phyloP scores from a whole-genome alignment of 35 echinoderm and acorn worm species.

The Diadema setosum region DNA sequence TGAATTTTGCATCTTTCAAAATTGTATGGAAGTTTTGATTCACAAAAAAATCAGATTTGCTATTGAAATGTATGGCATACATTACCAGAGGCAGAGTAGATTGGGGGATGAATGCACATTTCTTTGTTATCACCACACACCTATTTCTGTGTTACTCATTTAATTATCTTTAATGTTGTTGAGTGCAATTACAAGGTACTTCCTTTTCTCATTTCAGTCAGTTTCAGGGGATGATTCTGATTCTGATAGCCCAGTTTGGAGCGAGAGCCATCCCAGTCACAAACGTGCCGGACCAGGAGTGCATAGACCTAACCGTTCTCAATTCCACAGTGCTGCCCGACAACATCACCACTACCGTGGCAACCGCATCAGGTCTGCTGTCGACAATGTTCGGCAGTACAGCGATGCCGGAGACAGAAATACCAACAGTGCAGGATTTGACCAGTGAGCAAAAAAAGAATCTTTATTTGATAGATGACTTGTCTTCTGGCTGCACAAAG shows the following conservation, averaged over 20 bases:
- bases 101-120: no score
- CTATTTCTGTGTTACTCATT: no score
- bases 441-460: background rate
- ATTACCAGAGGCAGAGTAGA: no score
- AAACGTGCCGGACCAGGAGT: constrained; percentile 55
- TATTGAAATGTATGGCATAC: no score
- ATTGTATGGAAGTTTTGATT: no score
- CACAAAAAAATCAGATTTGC: no score
- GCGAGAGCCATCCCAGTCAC: constrained; percentile 36
- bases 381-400: background rate
- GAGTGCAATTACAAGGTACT: background rate
- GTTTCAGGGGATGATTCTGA: constrained; percentile 83
- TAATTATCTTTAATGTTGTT: background rate
- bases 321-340: background rate
- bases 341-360: background rate
- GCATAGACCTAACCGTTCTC: constrained; percentile 14
- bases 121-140: no score
- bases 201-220: constrained; percentile 34
- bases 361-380: background rate
- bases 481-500: no score
- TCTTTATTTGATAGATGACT: no score
- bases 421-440: background rate
- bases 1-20: no score
- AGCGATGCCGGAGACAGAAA: background rate
- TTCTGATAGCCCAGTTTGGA: constrained; percentile 57